A percentile compares a stretch with the other conserved stretches of the same genome.
These are phyloP conservation scores for Mesorhabditis spiculigera DNA, from an alignment of 2,888 invertebrate genomes.

Conservation along the genomic window DNA sequence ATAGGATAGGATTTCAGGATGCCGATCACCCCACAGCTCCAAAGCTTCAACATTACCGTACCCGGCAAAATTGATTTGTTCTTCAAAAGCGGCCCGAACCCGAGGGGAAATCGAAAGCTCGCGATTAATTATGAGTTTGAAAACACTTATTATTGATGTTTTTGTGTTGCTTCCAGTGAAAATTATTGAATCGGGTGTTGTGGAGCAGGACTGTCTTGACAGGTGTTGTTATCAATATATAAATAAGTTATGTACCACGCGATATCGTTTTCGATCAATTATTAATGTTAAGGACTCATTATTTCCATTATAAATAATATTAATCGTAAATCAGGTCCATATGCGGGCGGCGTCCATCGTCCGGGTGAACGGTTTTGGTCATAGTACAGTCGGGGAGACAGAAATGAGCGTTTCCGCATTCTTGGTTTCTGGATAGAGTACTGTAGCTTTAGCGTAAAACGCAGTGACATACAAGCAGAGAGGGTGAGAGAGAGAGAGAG, in stretches of 20 bases:
- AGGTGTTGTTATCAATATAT: too few species aligned
- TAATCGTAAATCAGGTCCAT: conserved; percentile 3
- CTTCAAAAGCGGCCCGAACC: background rate
- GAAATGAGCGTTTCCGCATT: conserved; percentile 2
- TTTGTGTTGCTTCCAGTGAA: too few species aligned
- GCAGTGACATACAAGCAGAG: too few species aligned
- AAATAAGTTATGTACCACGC: too few species aligned
- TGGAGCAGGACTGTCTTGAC: too few species aligned
- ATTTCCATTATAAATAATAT: background rate
- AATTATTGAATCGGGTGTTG: too few species aligned
- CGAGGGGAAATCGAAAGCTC: background rate
- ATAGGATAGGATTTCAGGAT: too few species aligned
- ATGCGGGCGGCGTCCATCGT: background rate
- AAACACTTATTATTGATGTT: background rate
- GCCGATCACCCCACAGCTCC: background rate
- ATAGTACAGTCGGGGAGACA: background rate
- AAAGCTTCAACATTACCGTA: background rate
- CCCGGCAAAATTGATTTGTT: background rate
- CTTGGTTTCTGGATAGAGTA: background rate
- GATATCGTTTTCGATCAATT: too few species aligned
- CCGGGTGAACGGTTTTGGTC: background rate
- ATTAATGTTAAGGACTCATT: too few species aligned
- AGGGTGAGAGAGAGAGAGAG: too few species aligned
- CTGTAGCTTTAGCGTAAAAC: background rate
- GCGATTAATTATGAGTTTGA: background rate